These are phyloP conservation scores for Synaphobranchus kaupii DNA, from an alignment of 2,797 vertebrate genomes.

Conservation along the genomic window DNA sequence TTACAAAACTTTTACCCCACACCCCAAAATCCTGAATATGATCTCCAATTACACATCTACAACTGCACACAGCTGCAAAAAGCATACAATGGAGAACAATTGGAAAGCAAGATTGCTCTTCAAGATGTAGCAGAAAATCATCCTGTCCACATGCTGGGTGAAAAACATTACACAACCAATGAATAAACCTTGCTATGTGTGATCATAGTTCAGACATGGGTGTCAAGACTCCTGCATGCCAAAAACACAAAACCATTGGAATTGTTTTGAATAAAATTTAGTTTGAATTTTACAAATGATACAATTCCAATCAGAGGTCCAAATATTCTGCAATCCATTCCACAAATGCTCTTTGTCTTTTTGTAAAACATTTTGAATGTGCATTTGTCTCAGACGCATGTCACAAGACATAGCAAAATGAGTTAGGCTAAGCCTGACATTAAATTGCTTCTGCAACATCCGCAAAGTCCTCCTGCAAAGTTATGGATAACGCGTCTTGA, in stretches of 20 bases:
- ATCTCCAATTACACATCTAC: not conserved
- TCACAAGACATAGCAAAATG: constrained; percentile 7
- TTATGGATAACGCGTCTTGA: not conserved
- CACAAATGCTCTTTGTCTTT: not conserved
- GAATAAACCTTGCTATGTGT: constrained; percentile 10
- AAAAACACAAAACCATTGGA: not conserved
- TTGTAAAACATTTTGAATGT: not conserved
- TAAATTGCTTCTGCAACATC: not conserved
- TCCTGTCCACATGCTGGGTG: not conserved
- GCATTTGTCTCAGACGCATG: constrained; percentile 7
- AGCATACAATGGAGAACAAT: not conserved
- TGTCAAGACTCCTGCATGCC: not conserved
- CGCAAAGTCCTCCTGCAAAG: not conserved
- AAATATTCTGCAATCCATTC: not conserved
- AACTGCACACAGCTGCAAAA: not conserved
- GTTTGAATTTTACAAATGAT: not conserved
- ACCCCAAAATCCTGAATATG: not conserved
- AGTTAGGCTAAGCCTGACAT: not conserved
- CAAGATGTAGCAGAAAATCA: not conserved
- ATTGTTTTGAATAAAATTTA: not conserved
- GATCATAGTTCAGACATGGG: not conserved
- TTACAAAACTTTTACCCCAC: not conserved
- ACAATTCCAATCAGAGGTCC: not conserved
- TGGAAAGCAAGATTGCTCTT: constrained; percentile 18
- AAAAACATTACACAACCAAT: not conserved